Conservation (phyloP, 2,888 invertebrate genomes). For the Heteropelma amictum region DNA sequence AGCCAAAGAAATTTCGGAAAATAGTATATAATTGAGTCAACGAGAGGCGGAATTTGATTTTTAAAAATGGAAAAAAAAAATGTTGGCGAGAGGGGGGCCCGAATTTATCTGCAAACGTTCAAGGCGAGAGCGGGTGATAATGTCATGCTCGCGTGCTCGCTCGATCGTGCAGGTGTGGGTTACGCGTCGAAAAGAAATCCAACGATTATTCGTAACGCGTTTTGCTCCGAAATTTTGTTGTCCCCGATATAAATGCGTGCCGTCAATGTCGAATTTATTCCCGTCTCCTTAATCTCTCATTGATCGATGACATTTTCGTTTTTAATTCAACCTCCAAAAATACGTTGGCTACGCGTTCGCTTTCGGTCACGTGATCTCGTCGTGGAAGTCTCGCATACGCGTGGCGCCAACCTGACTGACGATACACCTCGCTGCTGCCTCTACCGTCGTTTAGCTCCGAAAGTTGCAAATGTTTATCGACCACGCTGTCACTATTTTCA, state of each 20-base stretch:
- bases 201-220: no score
- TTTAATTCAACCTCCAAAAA: background rate
- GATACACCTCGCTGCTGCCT: constrained; percentile 50
- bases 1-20: no score
- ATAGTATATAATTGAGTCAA: no score
- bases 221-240: background rate
- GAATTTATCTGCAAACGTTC: constrained; percentile 33
- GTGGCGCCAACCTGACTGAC: constrained; percentile 56
- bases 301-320: background rate
- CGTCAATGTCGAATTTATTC: background rate
- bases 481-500: constrained; percentile 29
- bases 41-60: background rate
- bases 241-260: background rate
- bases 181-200: background rate
- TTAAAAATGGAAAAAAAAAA: background rate
- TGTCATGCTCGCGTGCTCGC: background rate
- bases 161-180: background rate
- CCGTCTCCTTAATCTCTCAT: no score
- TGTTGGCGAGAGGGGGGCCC: background rate
- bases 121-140: constrained; percentile 5
- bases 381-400: constrained; percentile 53
- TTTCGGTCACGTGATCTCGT: constrained; percentile 55
- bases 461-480: constrained; percentile 29
- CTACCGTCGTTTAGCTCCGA: constrained; percentile 29
- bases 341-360: constrained; percentile 2